Evolutionary conservation across 2,797 vertebrate species (phyloP), one percentile per base, ranked within the genome.

Genomic region (Pelochelys cantorii): DNA sequence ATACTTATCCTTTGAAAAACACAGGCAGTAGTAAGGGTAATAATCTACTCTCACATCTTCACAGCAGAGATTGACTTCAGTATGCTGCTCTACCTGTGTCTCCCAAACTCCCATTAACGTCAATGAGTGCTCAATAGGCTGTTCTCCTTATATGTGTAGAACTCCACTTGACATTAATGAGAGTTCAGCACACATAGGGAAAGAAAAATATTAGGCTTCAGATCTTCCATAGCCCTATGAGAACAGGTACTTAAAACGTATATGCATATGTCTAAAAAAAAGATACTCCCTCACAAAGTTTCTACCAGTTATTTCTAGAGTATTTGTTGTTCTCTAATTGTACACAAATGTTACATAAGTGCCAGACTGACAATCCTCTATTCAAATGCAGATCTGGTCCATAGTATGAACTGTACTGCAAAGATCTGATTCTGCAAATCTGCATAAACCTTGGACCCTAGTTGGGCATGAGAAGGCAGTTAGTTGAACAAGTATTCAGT

Each of bases 161-260:
- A 85, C 10, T 79, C 52, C 9, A 37, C 42, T 53, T 57, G 37
- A 83, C 27, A 89, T 48, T 7, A 75, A 75, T 17, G 25, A 2
- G 22, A 68, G 3, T 79, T 92, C 53, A 83, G 42, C 42, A 20
- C 54, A 59, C 10, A 18, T 20, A 75, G 18, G 56, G 54, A 85
- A 79, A 85, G 2, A 34, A 29, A 54, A 87, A 87, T 86, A 83
- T n/a, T 74, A 75, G 42, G 59, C 84, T 92, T 89, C 83, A 85
- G 68, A 78, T 78, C 7, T 42, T 37, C 48, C n/a, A 11, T 77
- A 11, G 78, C 4, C 14, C 54, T 90, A 60, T 62, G 31, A 83
- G 54, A 85, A 29, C 78, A 80, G 71, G 42, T 7, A 9, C 7
- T 84, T 54, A 85, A 65, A 85, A 85, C 9, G 77, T 29, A 91